These are phyloP conservation scores for Istiophorus platypterus DNA, from an alignment of 2,113 vertebrate species.

Conservation along the genomic window DNA sequence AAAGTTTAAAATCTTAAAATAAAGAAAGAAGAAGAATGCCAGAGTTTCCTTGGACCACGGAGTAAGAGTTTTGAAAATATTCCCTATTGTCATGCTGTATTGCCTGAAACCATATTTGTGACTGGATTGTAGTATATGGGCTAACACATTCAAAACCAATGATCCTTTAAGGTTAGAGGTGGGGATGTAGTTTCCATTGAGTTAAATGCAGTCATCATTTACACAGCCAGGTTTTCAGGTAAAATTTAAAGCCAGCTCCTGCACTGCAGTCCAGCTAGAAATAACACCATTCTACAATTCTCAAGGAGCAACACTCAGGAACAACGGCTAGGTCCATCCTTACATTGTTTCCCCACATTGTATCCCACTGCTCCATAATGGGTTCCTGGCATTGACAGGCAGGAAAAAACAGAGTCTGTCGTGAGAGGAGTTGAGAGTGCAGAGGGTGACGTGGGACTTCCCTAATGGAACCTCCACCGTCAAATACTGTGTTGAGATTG, in stretches of 20 bases:
- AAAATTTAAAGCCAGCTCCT: not conserved
- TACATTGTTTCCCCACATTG: conserved; percentile 63
- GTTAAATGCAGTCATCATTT: not conserved
- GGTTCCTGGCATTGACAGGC: conserved; percentile 80
- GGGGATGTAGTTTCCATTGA: not conserved
- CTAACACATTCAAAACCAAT: not conserved
- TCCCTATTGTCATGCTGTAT: not conserved
- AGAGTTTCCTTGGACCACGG: no score
- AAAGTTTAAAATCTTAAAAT: conserved; percentile 6
- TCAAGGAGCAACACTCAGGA: conserved; percentile 59
- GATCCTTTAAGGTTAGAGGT: not conserved
- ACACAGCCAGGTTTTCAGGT: conserved; percentile 24
- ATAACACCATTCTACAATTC: conserved; percentile 52
- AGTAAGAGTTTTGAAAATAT: not conserved
- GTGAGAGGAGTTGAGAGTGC: conserved; percentile 65
- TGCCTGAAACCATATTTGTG: not conserved
- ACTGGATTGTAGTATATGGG: not conserved
- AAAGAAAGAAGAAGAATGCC: not conserved
- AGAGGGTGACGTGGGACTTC: conserved; percentile 73
- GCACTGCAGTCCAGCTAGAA: conserved; percentile 26
- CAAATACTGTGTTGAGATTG: conserved; percentile 64
- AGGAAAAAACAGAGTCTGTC: conserved; percentile 80
- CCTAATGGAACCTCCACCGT: conserved; percentile 71
- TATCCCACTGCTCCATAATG: conserved; percentile 72
- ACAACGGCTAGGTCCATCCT: conserved; percentile 81